Evolutionary conservation across 2,888 invertebrate species (phyloP).

Genomic region (Xestia rhomboidea): DNA sequence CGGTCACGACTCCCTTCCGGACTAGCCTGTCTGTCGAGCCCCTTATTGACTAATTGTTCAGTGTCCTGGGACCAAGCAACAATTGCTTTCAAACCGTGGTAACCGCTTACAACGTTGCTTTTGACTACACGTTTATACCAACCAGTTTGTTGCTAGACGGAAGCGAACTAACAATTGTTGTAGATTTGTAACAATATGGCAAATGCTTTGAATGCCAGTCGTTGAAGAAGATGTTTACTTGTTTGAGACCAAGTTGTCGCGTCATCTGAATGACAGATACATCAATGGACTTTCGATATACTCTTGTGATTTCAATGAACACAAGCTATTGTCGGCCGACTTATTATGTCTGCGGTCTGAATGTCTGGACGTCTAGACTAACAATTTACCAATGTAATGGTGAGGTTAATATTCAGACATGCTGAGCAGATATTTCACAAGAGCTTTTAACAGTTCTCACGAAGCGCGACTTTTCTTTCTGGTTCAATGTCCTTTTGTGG

Average conservation of each 20-base stretch:
- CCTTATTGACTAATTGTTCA: conserved; percentile 75
- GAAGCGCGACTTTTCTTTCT: conserved; percentile 7
- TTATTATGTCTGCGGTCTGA: conserved; percentile 46
- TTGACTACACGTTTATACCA: conserved; percentile 31
- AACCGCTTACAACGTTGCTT: conserved; percentile 34
- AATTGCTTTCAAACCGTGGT: conserved; percentile 45
- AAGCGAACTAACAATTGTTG: conserved; percentile 32
- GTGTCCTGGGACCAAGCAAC: conserved; percentile 59
- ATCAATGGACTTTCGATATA: conserved; percentile 48
- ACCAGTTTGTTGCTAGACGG: conserved; percentile 39
- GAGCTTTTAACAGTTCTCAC: conserved; percentile 44
- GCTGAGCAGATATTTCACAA: conserved; percentile 37
- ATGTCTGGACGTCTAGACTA: conserved; percentile 62
- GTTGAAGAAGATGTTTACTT: conserved; percentile 38
- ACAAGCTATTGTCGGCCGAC: conserved; percentile 45
- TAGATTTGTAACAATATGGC: conserved; percentile 36
- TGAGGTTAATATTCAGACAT: conserved; percentile 16
- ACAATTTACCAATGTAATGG: conserved; percentile 56
- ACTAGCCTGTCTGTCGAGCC: conserved; percentile 70
- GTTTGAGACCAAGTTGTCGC: background rate
- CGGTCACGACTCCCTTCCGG: conserved; percentile 81
- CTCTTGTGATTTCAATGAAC: conserved; percentile 53
- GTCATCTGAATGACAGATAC: conserved; percentile 32
- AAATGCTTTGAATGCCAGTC: conserved; percentile 27
- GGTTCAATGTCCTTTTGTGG: conserved; percentile 2